Conservation (phyloP, 2,113 vertebrate genomes). For the Arizona elegans region DNA sequence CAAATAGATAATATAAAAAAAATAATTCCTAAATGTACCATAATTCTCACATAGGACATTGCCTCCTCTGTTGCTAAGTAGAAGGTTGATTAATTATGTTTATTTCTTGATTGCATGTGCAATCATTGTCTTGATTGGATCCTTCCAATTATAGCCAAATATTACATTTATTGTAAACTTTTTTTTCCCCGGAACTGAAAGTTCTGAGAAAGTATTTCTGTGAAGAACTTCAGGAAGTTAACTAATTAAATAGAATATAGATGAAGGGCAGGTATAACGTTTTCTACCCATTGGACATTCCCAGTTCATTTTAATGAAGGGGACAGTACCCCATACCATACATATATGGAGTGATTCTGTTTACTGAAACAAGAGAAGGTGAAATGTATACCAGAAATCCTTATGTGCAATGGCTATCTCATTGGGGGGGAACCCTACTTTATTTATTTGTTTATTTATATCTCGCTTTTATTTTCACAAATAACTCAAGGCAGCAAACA, state of each 20-base stretch:
- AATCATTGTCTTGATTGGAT: constrained; percentile 38
- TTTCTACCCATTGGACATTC: constrained; percentile 10
- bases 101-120: constrained; percentile 19
- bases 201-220: background rate
- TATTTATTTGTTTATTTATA: background rate
- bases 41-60: constrained; percentile 52
- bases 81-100: constrained; percentile 47
- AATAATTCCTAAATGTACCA: background rate
- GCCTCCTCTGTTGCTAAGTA: constrained; percentile 41
- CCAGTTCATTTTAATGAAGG: background rate
- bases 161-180: background rate
- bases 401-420: background rate
- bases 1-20: background rate
- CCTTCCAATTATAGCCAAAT: background rate
- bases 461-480: background rate
- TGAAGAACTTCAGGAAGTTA: constrained; percentile 23
- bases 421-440: background rate
- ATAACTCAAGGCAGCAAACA: background rate
- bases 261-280: background rate
- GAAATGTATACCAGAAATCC: background rate
- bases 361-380: background rate
- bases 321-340: background rate
- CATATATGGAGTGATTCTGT: background rate
- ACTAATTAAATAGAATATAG: constrained; percentile 24
- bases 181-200: background rate